A percentile compares a stretch with the other conserved stretches of the same genome.
Evolutionary conservation across 2,797 vertebrate genomes (phyloP).

Genomic region (Neoniphon sammara): DNA sequence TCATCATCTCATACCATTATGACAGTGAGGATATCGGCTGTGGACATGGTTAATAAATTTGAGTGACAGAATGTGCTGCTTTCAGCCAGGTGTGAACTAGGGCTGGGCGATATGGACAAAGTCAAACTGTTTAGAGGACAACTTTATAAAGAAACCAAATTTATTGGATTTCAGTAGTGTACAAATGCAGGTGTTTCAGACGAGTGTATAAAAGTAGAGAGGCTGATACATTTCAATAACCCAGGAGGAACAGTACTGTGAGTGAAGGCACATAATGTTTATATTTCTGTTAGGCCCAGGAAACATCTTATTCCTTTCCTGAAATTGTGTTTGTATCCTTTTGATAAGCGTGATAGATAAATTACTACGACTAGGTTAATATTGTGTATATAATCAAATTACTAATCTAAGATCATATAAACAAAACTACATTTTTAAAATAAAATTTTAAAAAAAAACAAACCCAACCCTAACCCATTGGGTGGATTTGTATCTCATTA

Average conservation of each 20-base stretch:
- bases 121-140: background rate
- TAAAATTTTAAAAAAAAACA: background rate
- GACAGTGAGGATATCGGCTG: too few species aligned
- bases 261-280: constrained; percentile 31
- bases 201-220: constrained; percentile 57
- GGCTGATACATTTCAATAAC: constrained; percentile 19
- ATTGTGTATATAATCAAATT: too few species aligned
- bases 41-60: too few species aligned
- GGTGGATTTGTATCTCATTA: constrained; percentile 26
- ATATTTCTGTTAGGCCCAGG: constrained; percentile 2
- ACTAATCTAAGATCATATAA: too few species aligned
- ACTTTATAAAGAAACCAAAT: constrained; percentile 58
- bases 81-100: background rate
- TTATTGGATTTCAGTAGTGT: constrained; percentile 62
- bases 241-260: constrained; percentile 27
- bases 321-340: background rate
- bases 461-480: background rate
- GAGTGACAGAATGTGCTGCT: too few species aligned
- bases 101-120: background rate
- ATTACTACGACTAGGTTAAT: background rate
- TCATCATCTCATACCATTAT: too few species aligned
- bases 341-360: background rate
- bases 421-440: too few species aligned
- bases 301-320: constrained; percentile 1
- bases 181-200: constrained; percentile 55